Base-by-base conservation (phyloP, 2,113 vertebrate genomes). In the Plecotus auritus region DNA sequence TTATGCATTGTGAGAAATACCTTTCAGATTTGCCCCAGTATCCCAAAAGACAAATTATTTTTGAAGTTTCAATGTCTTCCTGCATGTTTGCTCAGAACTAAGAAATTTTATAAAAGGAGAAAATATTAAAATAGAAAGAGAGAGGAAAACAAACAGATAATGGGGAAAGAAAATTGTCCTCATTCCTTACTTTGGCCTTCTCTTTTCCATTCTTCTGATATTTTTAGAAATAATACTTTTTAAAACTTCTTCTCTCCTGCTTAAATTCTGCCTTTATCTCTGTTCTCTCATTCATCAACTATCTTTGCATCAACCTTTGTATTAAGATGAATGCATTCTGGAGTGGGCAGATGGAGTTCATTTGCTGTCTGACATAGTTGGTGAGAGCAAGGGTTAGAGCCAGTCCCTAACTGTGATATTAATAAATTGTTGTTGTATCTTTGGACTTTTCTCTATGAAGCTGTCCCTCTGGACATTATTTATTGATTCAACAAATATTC, bases 11-110 rank as follows among this genome's bases (percentile, higher is more conserved):
- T 87, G 16, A 96, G 61, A 92, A 74, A 72, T 54, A 72, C 6
- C 73, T 91, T 89, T 64, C 10, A 86, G 28, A 86, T 83, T 78
- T 87, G 17, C 23, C 28, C 35, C 51, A 32, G 6, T 32, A 14
- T 94, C 90, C 70, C 47, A 78, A 95, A 94, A 77, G 59, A 70
- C 26, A 51, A 82, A 70, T 47, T 81, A 64, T 20, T 86, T 94
- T 92, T 64, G 42, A 92, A 59, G 37, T 90, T 92, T 94, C 66
- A 78, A 54, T 82, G 51, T 35, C 84, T 72, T 94, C 18, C 51
- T 66, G 77, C 8, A 26, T 13, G 13, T 59, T 91, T 80, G 56
- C 45, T 73, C 80, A 82, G 40, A 56, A 54, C 22, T 83, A 20
- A 83, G 30, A 80, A 73, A 40, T 74, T 85, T 45, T 30, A 49